Conservation (phyloP, 92 coral and sea anemone species). For the Palythoa grandis region DNA sequence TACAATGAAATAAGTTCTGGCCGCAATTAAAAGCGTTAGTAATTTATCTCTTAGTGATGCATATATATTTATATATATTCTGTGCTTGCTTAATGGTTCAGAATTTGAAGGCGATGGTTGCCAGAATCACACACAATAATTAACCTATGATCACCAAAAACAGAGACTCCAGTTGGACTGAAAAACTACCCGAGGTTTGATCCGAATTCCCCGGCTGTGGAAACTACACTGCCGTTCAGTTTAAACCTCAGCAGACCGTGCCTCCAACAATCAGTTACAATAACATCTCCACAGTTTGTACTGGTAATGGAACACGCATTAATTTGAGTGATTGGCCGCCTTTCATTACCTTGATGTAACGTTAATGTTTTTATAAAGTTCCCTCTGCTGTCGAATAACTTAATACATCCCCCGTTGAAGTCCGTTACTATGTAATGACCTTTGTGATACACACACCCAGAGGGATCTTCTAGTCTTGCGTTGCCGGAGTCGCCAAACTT, state of each 20-base stretch:
- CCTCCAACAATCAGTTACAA: not conserved
- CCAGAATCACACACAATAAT: not conserved
- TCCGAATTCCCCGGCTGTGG: not conserved
- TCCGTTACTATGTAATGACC: slow-evolving; percentile 24
- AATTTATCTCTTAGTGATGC: no score
- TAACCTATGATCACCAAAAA: not conserved
- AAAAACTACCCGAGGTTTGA: not conserved
- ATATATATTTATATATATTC: no score
- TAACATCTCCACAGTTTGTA: not conserved
- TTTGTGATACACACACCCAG: slow-evolving; percentile 22
- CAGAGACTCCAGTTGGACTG: not conserved
- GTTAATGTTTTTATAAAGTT: not conserved
- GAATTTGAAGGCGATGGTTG: not conserved
- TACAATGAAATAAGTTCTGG: no score
- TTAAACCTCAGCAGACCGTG: not conserved
- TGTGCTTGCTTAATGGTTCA: not conserved
- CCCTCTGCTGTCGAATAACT: slow-evolving; percentile 20
- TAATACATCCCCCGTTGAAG: not conserved
- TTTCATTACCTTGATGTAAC: not conserved
- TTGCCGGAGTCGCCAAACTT: slow-evolving; percentile 24
- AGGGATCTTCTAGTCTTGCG: not conserved
- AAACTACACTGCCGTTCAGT: not conserved
- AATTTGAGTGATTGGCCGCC: not conserved
- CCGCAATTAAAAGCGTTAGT: no score
- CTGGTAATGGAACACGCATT: not conserved